Conservation (phyloP, 2,888 invertebrate species). For the Lasius fuliginosus region DNA sequence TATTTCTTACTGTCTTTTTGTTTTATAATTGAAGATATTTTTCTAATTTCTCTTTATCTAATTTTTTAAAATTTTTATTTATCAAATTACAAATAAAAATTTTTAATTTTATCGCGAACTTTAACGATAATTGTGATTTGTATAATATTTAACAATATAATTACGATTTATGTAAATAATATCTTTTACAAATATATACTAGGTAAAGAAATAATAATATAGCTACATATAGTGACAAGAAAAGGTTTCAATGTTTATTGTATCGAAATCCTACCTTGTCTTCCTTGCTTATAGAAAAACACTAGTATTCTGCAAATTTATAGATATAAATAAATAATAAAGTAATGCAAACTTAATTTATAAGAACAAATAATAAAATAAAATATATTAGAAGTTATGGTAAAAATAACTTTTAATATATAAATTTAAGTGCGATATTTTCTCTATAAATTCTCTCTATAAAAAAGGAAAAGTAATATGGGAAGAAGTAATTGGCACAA, state of each 20-base stretch:
- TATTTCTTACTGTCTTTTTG: slow-evolving; percentile 14
- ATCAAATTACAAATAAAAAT: background rate
- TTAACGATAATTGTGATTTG: background rate
- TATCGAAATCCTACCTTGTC: background rate
- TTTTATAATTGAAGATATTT: slow-evolving; percentile 17
- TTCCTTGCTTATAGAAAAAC: background rate
- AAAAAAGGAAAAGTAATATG: background rate
- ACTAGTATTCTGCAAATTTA: background rate
- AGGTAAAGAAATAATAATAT: background rate
- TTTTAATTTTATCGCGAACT: slow-evolving; percentile 10
- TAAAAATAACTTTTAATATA: background rate
- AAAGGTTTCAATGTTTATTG: background rate
- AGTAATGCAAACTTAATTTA: background rate
- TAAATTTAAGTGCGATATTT: background rate
- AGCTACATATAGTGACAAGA: background rate
- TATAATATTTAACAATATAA: background rate
- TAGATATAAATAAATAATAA: slow-evolving; percentile 4
- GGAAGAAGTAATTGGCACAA: background rate
- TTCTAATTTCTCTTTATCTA: background rate
- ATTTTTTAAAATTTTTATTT: background rate
- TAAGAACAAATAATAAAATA: background rate
- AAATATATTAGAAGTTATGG: background rate
- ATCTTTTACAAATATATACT: background rate
- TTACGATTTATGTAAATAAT: background rate
- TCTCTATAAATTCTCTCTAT: background rate